Conservation (phyloP, 2,113 vertebrate genomes). For the Dicerorhinus sumatrensis region DNA sequence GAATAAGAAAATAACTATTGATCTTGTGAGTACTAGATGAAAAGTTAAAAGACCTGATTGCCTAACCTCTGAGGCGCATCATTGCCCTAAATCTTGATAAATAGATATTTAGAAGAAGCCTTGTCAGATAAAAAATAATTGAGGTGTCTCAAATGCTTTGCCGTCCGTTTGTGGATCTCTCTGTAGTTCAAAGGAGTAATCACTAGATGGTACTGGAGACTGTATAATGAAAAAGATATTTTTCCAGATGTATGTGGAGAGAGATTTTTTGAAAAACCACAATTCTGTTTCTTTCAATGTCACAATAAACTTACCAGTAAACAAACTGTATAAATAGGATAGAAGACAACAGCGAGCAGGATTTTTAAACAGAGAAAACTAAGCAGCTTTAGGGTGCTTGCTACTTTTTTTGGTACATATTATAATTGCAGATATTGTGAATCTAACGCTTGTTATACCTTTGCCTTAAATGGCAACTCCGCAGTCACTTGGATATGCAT, state of each 20-base stretch:
- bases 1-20: not conserved
- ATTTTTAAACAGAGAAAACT: conserved; percentile 23
- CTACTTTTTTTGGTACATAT: not conserved
- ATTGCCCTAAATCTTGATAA: not conserved
- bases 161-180: not conserved
- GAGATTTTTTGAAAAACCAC: not conserved
- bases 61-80: not conserved
- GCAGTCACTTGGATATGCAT: not conserved
- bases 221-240: not conserved
- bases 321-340: not conserved
- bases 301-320: not conserved
- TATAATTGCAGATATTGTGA: not conserved
- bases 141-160: not conserved
- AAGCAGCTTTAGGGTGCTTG: not conserved
- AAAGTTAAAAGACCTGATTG: not conserved
- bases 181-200: conserved; percentile 50
- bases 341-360: not conserved
- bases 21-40: not conserved
- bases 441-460: not conserved
- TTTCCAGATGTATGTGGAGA: not conserved
- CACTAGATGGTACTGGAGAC: conserved; percentile 60
- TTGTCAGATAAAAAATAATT: not conserved
- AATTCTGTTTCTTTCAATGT: not conserved
- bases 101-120: not conserved
- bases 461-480: not conserved